These are phyloP conservation scores for Epinephelus fuscoguttatus DNA, from an alignment of 2,113 vertebrate genomes.

Conservation along the genomic window DNA sequence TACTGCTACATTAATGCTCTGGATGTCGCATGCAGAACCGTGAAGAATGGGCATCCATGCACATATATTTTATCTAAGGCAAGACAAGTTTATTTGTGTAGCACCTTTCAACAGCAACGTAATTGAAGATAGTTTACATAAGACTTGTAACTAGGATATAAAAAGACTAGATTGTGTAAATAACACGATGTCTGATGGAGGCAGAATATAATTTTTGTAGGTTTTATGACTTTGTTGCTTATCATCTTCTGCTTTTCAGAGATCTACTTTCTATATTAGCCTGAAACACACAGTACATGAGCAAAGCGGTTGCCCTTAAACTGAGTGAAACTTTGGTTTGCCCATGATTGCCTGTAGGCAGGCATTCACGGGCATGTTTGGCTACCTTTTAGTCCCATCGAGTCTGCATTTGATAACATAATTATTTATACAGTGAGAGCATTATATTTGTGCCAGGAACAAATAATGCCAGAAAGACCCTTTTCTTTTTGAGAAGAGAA, in stretches of 20 bases:
- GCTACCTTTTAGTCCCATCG: conserved; percentile 9
- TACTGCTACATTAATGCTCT: too few species aligned
- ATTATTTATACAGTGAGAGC: conserved; percentile 59
- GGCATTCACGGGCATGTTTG: conserved; percentile 18
- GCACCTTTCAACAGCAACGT: not conserved
- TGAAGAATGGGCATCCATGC: not conserved
- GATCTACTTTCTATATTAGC: not conserved
- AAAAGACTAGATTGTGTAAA: conserved; percentile 22
- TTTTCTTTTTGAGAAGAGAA: conserved; percentile 10
- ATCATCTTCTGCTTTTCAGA: not conserved
- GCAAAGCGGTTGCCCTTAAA: conserved; percentile 15
- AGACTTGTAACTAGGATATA: not conserved
- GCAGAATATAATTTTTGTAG: conserved; percentile 44
- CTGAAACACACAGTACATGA: not conserved
- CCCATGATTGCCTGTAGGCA: conserved; percentile 1
- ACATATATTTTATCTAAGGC: not conserved
- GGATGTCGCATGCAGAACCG: too few species aligned
- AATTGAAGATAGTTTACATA: not conserved
- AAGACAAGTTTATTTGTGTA: not conserved
- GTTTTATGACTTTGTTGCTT: conserved; percentile 3
- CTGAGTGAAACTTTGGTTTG: conserved; percentile 6
- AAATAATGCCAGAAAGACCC: conserved; percentile 22
- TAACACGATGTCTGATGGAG: conserved; percentile 62
- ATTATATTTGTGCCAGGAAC: conserved; percentile 65
- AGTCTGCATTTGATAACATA: conserved; percentile 58